Base-by-base conservation (phyloP, 2,113 vertebrate species). In the Acanthochromis polyacanthus region DNA sequence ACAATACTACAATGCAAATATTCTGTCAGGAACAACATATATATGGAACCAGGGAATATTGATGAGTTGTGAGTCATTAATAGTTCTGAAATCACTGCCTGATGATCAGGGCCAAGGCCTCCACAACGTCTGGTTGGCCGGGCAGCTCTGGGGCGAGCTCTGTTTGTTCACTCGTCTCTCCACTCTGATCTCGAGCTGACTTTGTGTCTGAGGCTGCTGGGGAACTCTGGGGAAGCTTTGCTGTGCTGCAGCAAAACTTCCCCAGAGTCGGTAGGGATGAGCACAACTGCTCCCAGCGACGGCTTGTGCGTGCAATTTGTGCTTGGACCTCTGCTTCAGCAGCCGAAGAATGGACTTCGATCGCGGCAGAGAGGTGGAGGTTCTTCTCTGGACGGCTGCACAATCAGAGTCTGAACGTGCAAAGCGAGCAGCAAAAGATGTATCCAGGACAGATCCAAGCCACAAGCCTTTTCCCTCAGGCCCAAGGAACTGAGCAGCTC, bases 401-500 rank as follows among this genome's bases (percentile, higher is more conserved):
- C 78, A 36, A 0, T 71, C 61, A 8, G 52, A 30, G 43, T 76
- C 43, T 36, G 72, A 66, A 12, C 12, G 56, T 2, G 67, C 32
- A 3, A 48, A 38, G 4, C 59, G 69, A 30, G 17, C 57, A 14
- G 75, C 51, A 10, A 82, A 68, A 22, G 71, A 69, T 0, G 85
- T 56, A 0, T 88, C 36, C 40, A 91, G 67, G 0, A 76, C 81
- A 1, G 63, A 57, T 16, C 81, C 78, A 1, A 87, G 84, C 57
- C 79, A 85, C 58, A n/a, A 58, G 5, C 81, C 62, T 52, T 86
- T 85, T 4, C 86, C 84, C 22, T 82, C 74, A 4, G 85, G 72
- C 9, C 88, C 86, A 83, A 95, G 83, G 85, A 93, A 94, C 8
- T 22, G 78, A 28, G 86, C 5, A 0, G 93, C 93, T 67, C 69